Conservation (phyloP, 2,888 invertebrate genomes). For the Torymus texanus region DNA sequence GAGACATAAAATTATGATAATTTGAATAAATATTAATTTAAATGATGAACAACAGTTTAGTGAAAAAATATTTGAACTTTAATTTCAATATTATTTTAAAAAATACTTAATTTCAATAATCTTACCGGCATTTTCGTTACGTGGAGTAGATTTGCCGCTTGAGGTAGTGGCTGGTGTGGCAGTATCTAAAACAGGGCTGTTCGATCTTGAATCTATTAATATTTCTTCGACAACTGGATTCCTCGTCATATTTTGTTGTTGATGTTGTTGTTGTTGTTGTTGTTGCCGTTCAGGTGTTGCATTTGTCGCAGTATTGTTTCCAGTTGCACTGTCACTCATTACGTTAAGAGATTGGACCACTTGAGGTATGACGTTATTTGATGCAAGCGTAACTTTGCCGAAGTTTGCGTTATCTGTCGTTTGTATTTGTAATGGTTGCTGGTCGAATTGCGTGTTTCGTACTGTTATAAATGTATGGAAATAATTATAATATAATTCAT, state of each 20-base stretch:
- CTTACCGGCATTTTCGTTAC: constrained; percentile 18
- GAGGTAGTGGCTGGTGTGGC: not conserved
- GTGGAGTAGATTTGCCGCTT: not conserved
- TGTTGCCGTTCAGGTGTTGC: not conserved
- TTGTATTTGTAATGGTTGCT: constrained; percentile 4
- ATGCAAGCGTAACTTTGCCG: not conserved
- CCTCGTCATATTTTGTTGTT: not conserved
- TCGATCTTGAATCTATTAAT: constrained; percentile 52
- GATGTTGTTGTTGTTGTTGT: not conserved
- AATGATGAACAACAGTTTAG: no score
- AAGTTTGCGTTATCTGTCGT: not conserved
- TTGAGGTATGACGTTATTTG: not conserved
- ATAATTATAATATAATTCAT: not conserved
- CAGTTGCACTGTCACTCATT: not conserved
- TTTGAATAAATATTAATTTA: not conserved
- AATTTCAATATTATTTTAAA: no score
- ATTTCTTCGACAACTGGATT: constrained; percentile 40
- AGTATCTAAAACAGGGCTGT: constrained; percentile 39
- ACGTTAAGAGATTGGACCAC: not conserved
- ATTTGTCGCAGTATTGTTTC: constrained; percentile 9
- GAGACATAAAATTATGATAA: not conserved
- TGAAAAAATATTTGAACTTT: no score
- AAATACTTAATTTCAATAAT: no score
- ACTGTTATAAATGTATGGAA: not conserved
- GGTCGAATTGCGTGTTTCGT: not conserved